Base-by-base conservation (phyloP, 2,113 vertebrate species). In the Clarias magur region DNA sequence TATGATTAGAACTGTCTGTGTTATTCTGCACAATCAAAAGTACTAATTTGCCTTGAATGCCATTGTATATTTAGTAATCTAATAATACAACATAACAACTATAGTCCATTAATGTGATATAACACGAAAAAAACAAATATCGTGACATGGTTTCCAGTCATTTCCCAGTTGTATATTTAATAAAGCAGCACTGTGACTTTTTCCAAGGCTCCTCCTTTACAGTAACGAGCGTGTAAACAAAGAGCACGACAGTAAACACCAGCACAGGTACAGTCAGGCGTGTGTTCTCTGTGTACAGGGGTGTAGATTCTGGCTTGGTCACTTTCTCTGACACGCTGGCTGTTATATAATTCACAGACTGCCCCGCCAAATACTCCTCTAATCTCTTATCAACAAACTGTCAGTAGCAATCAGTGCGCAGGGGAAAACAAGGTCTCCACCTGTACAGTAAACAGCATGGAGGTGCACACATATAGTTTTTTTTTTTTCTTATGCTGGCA, bases 371-470 rank as follows among this genome's bases (percentile, higher is more conserved):
- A 63, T 63, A 60, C 34, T 13, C 12, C 15, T 38, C 27, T 84
- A 78, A 87, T 87, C 86, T 68, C 60, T 13, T 5, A 15, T 23
- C 21, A 21, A 83, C 23, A 62, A 78, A 21, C 70, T 59, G 13
- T 8, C 13, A 38, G 38, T 8, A 30, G 17, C 73, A 67, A 21
- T 75, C 42, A 30, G 68, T 4, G 25, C 60, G 57, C 70, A 27
- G n/a, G 67, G 34, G 59, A 78, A 83, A 79, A 63, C 42, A 19
- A 48, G 0, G 27, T n/a, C 60, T 57, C 68, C 68, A 63, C 80
- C 75, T 75, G 68, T 7, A 68, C n/a, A 79, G 78, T 70, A 70
- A 86, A 86, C 85, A 80, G 27, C 27, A 21, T 5, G 30, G 21
- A 30, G 48, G 48, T 48, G 48, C 48, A 48, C 3, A 38, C 1